Evolutionary conservation across 2,797 vertebrate genomes (phyloP), one percentile per base, ranked within the genome.

Genomic region (Crax fasciolata): DNA sequence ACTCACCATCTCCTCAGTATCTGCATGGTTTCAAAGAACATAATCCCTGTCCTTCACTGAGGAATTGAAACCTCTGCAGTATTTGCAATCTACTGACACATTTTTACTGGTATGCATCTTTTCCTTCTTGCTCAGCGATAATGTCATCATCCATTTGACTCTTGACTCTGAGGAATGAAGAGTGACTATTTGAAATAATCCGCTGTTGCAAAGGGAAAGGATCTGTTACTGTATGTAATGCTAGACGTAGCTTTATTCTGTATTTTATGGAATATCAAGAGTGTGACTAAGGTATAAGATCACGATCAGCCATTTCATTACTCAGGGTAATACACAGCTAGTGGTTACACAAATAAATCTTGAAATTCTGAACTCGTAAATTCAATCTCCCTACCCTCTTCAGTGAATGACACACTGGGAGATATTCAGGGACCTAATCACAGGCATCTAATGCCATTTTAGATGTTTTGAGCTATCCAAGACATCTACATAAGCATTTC

Each of bases 51-150:
- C 43, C 55, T 97, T 88, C 73, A 57, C 58, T 39, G 41, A 55
- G 89, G 91, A 89, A 86, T 20, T 59, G 76, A 90, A 94, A 70
- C 48, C 55, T 76, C 51, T 91, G 67, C 73, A 73, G 79, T 85
- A 79, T 92, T 85, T 93, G 39, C 74, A 68, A 73, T 86, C 48
- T 85, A 75, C 89, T 95, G 92, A 88, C 87, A 85, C 51, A 86
- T 35, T 41, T 55, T 79, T 54, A 57, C 44, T 96, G 91, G 89
- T 90, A 95, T 95, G 89, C 85, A 91, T 94, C 67, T 92, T 96
- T 90, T 88, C 73, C 48, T 93, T 77, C 87, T 73, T 0, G 0
- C 66, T 94, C 92, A 94, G 94, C 18, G 1, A 90, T 89, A 96
- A 79, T 89, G 92, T 95, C 84, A 75, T 84, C 65, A 88, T 91